Conservation (phyloP, 2,797 vertebrate species). For the Falco biarmicus region DNA sequence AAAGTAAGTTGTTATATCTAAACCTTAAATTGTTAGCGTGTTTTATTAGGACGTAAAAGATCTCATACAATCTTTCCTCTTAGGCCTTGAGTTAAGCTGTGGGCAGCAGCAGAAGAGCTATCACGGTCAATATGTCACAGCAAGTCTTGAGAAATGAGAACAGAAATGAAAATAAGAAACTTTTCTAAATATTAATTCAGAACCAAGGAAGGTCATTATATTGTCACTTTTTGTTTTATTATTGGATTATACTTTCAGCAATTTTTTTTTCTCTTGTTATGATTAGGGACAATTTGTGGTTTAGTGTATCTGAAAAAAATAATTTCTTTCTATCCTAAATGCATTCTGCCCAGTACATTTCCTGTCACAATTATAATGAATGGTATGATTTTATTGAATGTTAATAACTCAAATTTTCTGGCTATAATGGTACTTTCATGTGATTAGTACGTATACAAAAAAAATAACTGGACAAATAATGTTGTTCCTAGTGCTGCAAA, state of each 20-base stretch:
- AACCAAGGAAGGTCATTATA: background rate
- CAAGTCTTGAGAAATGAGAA: background rate
- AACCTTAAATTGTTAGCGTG: background rate
- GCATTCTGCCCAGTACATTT: background rate
- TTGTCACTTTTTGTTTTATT: background rate
- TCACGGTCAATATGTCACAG: accelerated
- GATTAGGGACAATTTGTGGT: background rate
- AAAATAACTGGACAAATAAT: background rate
- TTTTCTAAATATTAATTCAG: background rate
- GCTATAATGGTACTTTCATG: background rate
- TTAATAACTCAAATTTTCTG: background rate
- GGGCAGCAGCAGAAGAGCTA: background rate
- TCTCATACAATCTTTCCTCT: background rate
- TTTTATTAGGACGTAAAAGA: background rate
- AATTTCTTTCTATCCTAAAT: background rate
- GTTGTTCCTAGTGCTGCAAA: background rate
- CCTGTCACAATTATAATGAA: background rate
- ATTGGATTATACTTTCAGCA: background rate
- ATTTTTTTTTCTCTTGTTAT: background rate
- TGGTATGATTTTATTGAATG: background rate
- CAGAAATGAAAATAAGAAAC: background rate
- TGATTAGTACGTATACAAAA: background rate
- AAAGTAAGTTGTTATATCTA: background rate
- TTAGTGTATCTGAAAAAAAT: background rate
- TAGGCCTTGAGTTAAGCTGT: background rate